Evolutionary conservation across 2,797 vertebrate species (phyloP).

Genomic region (Eptatretus atami): DNA sequence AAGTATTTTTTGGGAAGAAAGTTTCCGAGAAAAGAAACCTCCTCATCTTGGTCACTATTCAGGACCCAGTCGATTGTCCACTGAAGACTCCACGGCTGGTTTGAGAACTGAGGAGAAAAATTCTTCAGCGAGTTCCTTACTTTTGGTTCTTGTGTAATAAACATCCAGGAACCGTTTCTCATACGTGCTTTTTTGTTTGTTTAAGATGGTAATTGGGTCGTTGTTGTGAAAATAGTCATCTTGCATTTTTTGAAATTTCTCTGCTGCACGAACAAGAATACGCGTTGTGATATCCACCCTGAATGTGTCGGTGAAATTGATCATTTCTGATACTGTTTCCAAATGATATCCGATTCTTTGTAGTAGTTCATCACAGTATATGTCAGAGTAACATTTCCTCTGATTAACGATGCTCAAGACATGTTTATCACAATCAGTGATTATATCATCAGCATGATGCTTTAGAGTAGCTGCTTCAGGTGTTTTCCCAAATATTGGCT

Average conservation of each 20-base stretch:
- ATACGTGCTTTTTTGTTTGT: not conserved
- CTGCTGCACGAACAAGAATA: not conserved
- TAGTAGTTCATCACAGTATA: slow-evolving; percentile 1
- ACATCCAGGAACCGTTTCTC: too few relatives aligned
- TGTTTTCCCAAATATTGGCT: too few relatives aligned
- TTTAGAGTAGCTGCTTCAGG: too few relatives aligned
- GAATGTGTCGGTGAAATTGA: not conserved
- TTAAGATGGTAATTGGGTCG: not conserved
- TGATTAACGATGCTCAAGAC: too few relatives aligned
- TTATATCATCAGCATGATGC: too few relatives aligned
- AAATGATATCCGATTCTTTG: not conserved
- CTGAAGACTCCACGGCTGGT: not conserved
- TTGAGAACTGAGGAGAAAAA: not conserved
- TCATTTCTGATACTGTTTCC: not conserved
- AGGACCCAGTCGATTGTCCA: slow-evolving; percentile 1
- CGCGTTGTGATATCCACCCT: not conserved
- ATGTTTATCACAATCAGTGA: too few relatives aligned
- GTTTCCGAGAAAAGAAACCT: not conserved
- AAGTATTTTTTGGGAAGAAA: not conserved
- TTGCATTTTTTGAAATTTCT: slow-evolving; percentile 2
- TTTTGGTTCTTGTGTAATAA: not conserved
- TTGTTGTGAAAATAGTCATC: not conserved
- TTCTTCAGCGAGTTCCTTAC: not conserved
- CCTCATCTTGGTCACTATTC: not conserved
- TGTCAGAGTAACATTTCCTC: not conserved